phyloP scores from a whole-genome alignment of 1,140 invertebrate species.

The Ditylenchus dipsaci region DNA sequence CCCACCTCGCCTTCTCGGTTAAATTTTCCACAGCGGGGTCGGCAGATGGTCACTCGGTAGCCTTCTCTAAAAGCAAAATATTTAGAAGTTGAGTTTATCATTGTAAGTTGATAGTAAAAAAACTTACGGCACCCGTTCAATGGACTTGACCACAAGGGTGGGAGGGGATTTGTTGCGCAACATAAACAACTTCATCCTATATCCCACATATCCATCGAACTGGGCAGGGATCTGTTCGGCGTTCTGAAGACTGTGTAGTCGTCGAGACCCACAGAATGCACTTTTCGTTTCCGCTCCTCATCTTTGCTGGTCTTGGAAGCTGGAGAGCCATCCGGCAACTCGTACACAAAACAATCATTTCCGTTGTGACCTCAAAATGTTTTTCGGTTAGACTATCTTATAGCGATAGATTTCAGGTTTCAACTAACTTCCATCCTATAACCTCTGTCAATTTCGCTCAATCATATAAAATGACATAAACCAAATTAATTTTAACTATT shows the following conservation, averaged over 20 bases:
- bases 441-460: neutral
- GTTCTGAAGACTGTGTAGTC: conserved; percentile 47
- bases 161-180: conserved; percentile 55
- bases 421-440: too few relatives aligned
- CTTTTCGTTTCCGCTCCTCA: conserved; percentile 6
- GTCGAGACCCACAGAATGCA: conserved; percentile 12
- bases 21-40: conserved; percentile 51
- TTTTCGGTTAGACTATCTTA: too few relatives aligned
- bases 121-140: conserved; percentile 52
- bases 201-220: conserved; percentile 54
- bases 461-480: neutral
- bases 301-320: neutral
- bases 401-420: too few relatives aligned
- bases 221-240: conserved; percentile 54
- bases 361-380: conserved; percentile 43
- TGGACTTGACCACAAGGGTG: conserved; percentile 54
- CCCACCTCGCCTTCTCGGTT: conserved; percentile 37
- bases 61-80: conserved; percentile 45
- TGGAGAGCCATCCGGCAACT: conserved; percentile 48
- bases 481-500: too few relatives aligned
- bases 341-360: conserved; percentile 58
- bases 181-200: conserved; percentile 53
- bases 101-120: neutral
- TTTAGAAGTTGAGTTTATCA: neutral
- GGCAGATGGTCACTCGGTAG: conserved; percentile 57